These are phyloP conservation scores for Hyppa rectilinea DNA, from an alignment of 2,888 invertebrate species.

Conservation along the genomic window DNA sequence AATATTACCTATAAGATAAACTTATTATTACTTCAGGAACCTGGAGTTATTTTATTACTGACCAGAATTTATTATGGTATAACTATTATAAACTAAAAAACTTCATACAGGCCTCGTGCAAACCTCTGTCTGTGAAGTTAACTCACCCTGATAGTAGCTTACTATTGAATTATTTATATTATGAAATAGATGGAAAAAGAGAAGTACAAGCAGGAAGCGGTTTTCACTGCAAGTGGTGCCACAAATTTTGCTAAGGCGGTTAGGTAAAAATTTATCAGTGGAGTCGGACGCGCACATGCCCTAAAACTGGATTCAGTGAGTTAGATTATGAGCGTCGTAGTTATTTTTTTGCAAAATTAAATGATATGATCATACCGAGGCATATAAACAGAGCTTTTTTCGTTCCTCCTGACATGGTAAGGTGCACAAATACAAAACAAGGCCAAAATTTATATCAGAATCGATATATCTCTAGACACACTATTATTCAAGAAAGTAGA, in stretches of 20 bases:
- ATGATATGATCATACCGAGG: slow-evolving; percentile 76
- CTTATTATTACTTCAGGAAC: neutral
- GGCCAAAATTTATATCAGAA: neutral
- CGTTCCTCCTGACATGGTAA: slow-evolving; percentile 75
- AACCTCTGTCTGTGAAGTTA: neutral
- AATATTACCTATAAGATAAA: slow-evolving; percentile 94
- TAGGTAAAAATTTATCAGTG: neutral
- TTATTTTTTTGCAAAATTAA: neutral
- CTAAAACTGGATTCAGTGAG: neutral
- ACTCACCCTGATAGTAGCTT: neutral
- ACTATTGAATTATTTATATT: too few species aligned
- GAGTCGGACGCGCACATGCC: too few species aligned
- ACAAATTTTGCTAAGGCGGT: neutral
- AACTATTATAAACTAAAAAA: neutral
- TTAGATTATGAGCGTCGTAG: neutral
- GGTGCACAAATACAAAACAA: neutral
- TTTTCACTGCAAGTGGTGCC: neutral
- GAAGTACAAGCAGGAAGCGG: too few species aligned
- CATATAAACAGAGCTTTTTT: slow-evolving; percentile 88
- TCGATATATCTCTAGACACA: neutral
- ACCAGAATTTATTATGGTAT: neutral
- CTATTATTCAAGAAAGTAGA: neutral
- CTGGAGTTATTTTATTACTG: too few species aligned
- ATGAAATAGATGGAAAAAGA: too few species aligned
- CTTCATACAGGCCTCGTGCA: neutral